Evolutionary conservation across 2,797 vertebrate species (phyloP).

Genomic region (Ptychobarbus kaznakovi): DNA sequence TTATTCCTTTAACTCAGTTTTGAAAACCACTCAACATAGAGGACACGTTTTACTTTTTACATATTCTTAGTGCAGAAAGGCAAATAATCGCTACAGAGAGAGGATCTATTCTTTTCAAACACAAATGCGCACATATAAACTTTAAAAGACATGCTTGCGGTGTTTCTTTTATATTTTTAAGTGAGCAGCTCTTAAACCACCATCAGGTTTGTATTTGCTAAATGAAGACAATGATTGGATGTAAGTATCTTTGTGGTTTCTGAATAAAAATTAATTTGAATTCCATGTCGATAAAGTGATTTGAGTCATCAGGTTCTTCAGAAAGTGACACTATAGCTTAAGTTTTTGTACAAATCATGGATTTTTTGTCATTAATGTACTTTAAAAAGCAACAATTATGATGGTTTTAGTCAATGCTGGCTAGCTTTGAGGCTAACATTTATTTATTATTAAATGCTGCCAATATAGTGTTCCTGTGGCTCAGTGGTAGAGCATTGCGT

Average conservation of each 20-base stretch:
- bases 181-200: not conserved
- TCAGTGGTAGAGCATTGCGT: too few relatives aligned
- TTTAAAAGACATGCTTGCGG: not conserved
- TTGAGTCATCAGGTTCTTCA: slow-evolving; percentile 16
- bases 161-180: not conserved
- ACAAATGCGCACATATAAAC: not conserved
- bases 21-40: slow-evolving; percentile 26
- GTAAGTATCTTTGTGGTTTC: not conserved
- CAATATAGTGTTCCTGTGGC: too few relatives aligned
- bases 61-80: not conserved
- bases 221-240: not conserved
- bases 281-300: slow-evolving; percentile 3
- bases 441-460: too few relatives aligned
- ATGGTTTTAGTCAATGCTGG: too few relatives aligned
- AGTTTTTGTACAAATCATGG: not conserved
- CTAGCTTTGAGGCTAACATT: too few relatives aligned
- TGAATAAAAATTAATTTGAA: not conserved
- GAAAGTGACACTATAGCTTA: not conserved
- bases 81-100: not conserved
- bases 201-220: too few relatives aligned
- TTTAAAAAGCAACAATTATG: not conserved
- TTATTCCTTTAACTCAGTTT: slow-evolving; percentile 17
- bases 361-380: not conserved
- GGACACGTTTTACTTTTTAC: not conserved
- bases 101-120: not conserved